phyloP scores from a whole-genome alignment of 2,113 vertebrate species.

The Amblyopsis rosae region DNA sequence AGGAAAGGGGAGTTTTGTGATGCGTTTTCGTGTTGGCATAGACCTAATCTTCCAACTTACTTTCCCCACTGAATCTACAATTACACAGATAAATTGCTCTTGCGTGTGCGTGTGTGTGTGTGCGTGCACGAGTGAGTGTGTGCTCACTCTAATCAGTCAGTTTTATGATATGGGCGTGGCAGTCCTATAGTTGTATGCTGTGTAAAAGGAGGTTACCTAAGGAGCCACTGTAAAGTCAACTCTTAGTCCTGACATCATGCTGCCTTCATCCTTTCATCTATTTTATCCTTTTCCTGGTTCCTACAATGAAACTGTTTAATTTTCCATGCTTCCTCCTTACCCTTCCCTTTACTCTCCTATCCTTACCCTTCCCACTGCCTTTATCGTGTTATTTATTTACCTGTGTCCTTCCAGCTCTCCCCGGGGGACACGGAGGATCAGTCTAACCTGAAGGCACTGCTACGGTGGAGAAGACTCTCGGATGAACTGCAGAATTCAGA shows the following conservation, averaged over 20 bases:
- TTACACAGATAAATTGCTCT: slow-evolving; percentile 39
- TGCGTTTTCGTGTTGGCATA: slow-evolving; percentile 6
- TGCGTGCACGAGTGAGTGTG: too few species aligned
- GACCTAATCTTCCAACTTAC: slow-evolving; percentile 35
- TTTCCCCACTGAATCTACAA: slow-evolving; percentile 36
- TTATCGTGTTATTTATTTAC: slow-evolving; percentile 13
- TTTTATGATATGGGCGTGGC: slow-evolving; percentile 23
- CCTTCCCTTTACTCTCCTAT: slow-evolving; percentile 1
- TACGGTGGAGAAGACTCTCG: slow-evolving; percentile 86
- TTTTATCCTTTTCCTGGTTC: not conserved
- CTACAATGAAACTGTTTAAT: not conserved
- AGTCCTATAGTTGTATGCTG: not conserved
- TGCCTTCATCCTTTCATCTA: not conserved
- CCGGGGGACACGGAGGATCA: slow-evolving; percentile 74
- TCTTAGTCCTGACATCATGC: not conserved
- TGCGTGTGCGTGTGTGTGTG: slow-evolving; percentile 11
- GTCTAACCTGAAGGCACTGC: slow-evolving; percentile 83
- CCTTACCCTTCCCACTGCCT: not conserved
- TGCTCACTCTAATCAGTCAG: slow-evolving; percentile 18
- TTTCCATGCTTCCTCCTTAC: not conserved
- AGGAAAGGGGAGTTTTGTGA: not conserved
- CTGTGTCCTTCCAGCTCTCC: slow-evolving; percentile 72
- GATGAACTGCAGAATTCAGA: slow-evolving; percentile 89
- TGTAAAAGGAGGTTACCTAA: slow-evolving; percentile 15
- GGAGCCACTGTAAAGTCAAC: not conserved